Evolutionary conservation across 2,113 vertebrate genomes (phyloP).

Genomic region (Proteles cristata): DNA sequence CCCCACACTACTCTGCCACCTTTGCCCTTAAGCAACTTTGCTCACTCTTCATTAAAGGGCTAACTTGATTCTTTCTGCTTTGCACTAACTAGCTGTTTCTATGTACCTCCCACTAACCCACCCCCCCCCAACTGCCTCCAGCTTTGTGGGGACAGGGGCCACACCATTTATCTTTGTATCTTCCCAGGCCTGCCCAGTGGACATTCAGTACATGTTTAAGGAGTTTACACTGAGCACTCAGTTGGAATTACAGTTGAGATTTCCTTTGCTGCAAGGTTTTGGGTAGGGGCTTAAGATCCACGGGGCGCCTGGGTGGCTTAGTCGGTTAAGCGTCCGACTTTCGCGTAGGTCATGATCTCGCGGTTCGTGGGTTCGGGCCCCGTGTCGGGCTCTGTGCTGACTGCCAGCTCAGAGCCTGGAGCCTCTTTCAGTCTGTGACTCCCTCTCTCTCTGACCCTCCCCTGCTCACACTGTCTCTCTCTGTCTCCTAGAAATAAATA

Average conservation of each 20-base stretch:
- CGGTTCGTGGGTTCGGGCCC: no score
- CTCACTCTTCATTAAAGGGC: background rate
- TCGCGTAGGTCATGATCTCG: no score
- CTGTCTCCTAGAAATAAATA: no score
- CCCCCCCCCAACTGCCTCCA: background rate
- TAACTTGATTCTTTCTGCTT: background rate
- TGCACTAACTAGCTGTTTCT: background rate
- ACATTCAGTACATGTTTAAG: background rate
- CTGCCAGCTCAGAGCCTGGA: no score
- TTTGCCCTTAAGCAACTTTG: background rate
- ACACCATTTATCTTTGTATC: background rate
- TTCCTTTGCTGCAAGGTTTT: slow-evolving; percentile 56
- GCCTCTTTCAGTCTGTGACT: no score
- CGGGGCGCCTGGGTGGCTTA: no score
- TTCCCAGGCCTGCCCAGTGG: background rate
- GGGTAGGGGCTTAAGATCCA: background rate
- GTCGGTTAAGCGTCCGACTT: no score
- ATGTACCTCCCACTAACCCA: no score
- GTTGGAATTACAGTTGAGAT: slow-evolving; percentile 39
- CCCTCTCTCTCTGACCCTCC: no score
- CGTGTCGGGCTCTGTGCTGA: no score
- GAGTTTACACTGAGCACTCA: background rate
- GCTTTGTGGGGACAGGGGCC: no score
- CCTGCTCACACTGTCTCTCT: no score
- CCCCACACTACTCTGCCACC: background rate